phyloP scores from a whole-genome alignment of 2,888 invertebrate species.

The Drymonia ruficornis region DNA sequence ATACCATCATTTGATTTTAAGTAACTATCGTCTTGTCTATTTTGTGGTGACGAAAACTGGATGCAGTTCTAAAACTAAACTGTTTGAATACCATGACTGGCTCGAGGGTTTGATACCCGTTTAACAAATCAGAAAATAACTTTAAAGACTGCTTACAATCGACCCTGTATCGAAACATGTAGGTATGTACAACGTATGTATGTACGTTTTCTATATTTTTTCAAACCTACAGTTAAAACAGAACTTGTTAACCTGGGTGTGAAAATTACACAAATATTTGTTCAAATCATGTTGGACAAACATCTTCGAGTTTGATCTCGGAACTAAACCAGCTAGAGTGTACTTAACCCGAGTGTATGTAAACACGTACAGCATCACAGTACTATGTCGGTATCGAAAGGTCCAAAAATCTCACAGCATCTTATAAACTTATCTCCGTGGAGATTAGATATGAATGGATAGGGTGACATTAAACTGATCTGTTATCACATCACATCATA shows the following conservation, averaged over 20 bases:
- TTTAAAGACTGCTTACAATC: too few relatives aligned
- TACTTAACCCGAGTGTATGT: not conserved
- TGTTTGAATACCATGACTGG: not conserved
- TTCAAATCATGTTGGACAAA: conserved; percentile 12
- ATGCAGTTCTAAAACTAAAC: not conserved
- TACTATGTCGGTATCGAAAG: not conserved
- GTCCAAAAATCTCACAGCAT: too few relatives aligned
- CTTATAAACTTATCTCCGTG: too few relatives aligned
- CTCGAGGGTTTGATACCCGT: not conserved
- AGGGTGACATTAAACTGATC: too few relatives aligned
- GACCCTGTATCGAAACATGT: too few relatives aligned
- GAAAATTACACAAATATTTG: conserved; percentile 11
- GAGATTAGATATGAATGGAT: too few relatives aligned
- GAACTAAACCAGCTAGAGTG: not conserved
- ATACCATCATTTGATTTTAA: conserved; percentile 20
- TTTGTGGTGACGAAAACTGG: not conserved
- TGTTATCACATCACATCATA: too few relatives aligned
- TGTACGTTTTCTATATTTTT: too few relatives aligned
- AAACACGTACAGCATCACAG: not conserved
- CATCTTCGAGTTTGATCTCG: not conserved
- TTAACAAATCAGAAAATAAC: too few relatives aligned
- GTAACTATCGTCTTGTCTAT: not conserved
- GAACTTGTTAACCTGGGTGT: not conserved
- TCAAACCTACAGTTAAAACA: too few relatives aligned
- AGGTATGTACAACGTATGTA: too few relatives aligned